phyloP scores from a whole-genome alignment of 2,113 vertebrate species.

The Falcunculus frontatus region DNA sequence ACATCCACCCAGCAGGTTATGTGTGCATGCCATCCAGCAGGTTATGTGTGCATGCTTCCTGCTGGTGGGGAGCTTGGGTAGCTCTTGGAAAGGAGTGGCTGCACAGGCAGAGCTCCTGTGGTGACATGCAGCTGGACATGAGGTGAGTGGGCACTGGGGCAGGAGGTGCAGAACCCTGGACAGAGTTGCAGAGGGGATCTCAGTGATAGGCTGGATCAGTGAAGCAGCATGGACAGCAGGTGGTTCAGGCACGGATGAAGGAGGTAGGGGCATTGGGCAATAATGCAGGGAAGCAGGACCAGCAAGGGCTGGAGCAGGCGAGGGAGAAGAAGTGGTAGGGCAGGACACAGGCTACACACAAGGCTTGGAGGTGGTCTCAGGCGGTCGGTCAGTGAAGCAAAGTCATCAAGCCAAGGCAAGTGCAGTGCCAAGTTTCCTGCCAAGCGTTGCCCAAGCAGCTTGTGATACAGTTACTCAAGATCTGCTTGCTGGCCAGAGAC shows the following conservation, averaged over 20 bases:
- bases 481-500: too few species aligned
- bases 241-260: too few species aligned
- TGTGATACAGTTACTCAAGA: rapidly evolving
- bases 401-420: neutral
- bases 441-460: rapidly evolving
- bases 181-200: neutral
- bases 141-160: neutral
- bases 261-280: neutral
- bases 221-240: too few species aligned
- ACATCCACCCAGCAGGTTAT: too few species aligned
- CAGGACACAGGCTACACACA: rapidly evolving
- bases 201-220: too few species aligned
- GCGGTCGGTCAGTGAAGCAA: rapidly evolving
- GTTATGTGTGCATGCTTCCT: neutral
- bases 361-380: neutral
- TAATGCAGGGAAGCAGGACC: neutral
- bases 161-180: neutral
- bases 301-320: rapidly evolving
- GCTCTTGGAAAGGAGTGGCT: rapidly evolving
- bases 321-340: neutral
- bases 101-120: too few species aligned
- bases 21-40: rapidly evolving
- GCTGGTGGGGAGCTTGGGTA: rapidly evolving
- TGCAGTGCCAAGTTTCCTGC: too few species aligned
- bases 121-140: rapidly evolving